phyloP scores from a whole-genome alignment of 1,140 invertebrate species.

The Leptopilina clavipes region DNA sequence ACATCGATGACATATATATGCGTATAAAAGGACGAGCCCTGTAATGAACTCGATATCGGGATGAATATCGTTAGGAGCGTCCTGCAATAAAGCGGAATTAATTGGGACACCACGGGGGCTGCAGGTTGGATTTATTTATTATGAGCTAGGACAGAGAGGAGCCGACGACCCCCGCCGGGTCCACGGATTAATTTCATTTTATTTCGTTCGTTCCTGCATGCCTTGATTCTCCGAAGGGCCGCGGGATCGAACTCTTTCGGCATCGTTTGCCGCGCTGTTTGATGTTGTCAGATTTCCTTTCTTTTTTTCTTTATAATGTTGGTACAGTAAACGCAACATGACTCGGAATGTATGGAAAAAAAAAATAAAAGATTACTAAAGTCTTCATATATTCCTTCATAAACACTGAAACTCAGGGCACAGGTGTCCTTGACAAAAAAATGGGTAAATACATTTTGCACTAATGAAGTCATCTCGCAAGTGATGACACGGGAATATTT shows the following conservation, averaged over 20 bases:
- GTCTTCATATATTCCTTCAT: constrained; percentile 1
- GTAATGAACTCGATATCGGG: constrained; percentile 32
- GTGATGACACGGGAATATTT: too few species aligned
- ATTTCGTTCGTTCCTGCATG: constrained; percentile 5
- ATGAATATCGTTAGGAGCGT: constrained; percentile 24
- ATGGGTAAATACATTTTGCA: not conserved
- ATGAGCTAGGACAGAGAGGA: constrained; percentile 36
- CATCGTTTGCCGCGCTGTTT: constrained; percentile 16
- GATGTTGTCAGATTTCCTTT: not conserved
- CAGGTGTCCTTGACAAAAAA: not conserved
- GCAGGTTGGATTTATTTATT: constrained; percentile 23
- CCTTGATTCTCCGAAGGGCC: constrained; percentile 27
- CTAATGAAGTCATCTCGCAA: constrained; percentile 26
- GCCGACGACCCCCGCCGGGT: constrained; percentile 34
- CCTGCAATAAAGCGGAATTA: constrained; percentile 33
- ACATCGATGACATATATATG: not conserved
- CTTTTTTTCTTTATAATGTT: constrained; percentile 2
- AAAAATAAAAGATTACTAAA: not conserved
- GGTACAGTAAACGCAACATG: constrained; percentile 22
- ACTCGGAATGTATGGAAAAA: constrained; percentile 7
- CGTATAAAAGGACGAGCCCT: not conserved
- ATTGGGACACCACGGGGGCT: constrained; percentile 34
- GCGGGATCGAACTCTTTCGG: constrained; percentile 30
- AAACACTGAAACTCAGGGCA: not conserved
- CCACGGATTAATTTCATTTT: constrained; percentile 34